Conservation (phyloP, 2,113 vertebrate genomes). For the Ptychochromis oligacanthus region DNA sequence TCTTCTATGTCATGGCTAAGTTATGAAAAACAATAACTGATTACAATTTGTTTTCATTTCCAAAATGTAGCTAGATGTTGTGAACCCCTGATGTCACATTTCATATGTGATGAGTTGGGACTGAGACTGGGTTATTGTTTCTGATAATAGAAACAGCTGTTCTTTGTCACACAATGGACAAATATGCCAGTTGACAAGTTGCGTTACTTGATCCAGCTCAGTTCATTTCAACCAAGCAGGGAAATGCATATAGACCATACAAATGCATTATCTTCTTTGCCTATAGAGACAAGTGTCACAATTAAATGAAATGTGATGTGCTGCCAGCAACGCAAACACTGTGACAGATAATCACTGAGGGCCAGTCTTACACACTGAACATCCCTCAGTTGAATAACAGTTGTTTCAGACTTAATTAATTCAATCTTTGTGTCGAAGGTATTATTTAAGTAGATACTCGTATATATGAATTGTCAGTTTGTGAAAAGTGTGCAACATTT, state of each 20-base stretch:
- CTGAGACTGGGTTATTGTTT: background rate
- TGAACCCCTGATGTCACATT: background rate
- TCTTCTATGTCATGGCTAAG: background rate
- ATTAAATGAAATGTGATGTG: constrained; percentile 30
- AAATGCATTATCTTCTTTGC: background rate
- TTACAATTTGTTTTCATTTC: background rate
- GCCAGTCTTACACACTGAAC: constrained; percentile 17
- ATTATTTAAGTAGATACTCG: constrained; percentile 11
- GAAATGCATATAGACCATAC: background rate
- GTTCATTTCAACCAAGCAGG: background rate
- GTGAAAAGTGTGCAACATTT: constrained; percentile 1
- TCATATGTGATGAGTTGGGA: background rate
- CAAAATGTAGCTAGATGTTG: background rate
- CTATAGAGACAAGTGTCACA: constrained; percentile 32
- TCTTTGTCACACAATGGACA: background rate
- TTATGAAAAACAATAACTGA: background rate
- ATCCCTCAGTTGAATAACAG: constrained; percentile 24
- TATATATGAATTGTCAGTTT: constrained; percentile 20
- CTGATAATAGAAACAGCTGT: background rate
- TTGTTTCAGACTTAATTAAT: constrained; percentile 8
- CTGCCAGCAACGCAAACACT: constrained; percentile 28
- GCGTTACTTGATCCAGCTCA: background rate
- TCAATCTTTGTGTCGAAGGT: background rate
- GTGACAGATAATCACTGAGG: constrained; percentile 47
- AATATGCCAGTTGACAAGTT: background rate